phyloP scores from a whole-genome alignment of 2,888 invertebrate species.

The Trissolcus brochymenae region DNA sequence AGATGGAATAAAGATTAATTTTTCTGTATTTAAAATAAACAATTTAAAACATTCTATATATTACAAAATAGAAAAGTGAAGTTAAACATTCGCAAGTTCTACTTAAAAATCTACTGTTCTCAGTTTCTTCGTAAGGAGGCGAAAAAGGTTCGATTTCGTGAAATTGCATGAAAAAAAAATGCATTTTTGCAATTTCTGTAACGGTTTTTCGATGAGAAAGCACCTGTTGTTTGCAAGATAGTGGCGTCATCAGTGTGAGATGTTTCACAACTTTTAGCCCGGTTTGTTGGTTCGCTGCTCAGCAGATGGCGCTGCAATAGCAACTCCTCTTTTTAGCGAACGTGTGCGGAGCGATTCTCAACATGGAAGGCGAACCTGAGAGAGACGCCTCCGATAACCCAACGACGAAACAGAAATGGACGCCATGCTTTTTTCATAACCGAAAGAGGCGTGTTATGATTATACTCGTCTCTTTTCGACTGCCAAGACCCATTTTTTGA shows the following conservation, averaged over 20 bases:
- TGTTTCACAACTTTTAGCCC: background rate
- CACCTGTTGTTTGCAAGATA: conserved; percentile 32
- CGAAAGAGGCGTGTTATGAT: background rate
- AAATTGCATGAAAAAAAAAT: background rate
- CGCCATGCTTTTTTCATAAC: conserved; percentile 68
- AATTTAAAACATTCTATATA: background rate
- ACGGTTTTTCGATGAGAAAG: background rate
- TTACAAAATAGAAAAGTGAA: background rate
- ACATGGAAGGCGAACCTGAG: conserved; percentile 28
- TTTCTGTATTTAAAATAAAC: background rate
- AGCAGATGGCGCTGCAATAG: conserved; percentile 37
- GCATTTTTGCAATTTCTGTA: background rate
- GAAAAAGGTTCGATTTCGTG: background rate
- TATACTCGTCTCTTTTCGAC: no score
- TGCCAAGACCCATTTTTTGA: no score
- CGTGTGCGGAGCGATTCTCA: conserved; percentile 28
- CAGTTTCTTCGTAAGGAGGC: background rate
- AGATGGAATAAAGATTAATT: background rate
- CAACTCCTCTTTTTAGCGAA: conserved; percentile 13
- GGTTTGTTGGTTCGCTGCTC: background rate
- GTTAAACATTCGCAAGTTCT: background rate
- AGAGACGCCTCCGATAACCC: conserved; percentile 38
- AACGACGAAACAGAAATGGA: conserved; percentile 72
- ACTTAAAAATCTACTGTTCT: background rate
- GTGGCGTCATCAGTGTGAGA: conserved; percentile 23